phyloP scores from a whole-genome alignment of 2,113 vertebrate genomes.

The Plotosus lineatus region DNA sequence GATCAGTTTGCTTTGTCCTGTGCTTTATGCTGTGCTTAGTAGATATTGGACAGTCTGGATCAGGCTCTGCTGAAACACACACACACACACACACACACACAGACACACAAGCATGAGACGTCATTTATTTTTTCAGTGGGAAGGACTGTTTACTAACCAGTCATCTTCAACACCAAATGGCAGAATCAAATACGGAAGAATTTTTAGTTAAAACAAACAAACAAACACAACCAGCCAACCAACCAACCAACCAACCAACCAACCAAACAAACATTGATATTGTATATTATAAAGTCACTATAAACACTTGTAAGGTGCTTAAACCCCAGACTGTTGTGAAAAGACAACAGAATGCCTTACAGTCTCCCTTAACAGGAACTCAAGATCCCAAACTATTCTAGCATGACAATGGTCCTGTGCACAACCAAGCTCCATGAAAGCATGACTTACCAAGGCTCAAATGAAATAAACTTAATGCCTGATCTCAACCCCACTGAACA shows the following conservation, averaged over 20 bases:
- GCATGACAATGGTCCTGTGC: neutral
- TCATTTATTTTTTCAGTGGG: neutral
- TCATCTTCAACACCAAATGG: neutral
- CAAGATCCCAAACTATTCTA: neutral
- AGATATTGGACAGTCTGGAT: constrained; percentile 33
- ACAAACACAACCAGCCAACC: too few relatives aligned
- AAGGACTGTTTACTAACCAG: neutral
- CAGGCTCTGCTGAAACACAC: constrained; percentile 35
- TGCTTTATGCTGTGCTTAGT: constrained; percentile 34
- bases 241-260: too few relatives aligned
- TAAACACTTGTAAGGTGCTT: too few relatives aligned
- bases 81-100: neutral
- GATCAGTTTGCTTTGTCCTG: constrained; percentile 26
- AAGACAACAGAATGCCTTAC: too few relatives aligned
- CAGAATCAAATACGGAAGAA: neutral
- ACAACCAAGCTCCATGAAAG: neutral
- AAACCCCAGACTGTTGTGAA: too few relatives aligned
- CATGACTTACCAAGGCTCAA: neutral
- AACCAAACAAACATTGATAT: too few relatives aligned
- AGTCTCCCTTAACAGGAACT: neutral
- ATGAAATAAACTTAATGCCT: neutral
- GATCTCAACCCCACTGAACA: neutral
- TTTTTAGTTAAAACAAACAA: neutral
- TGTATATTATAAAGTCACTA: too few relatives aligned
- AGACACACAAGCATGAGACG: neutral